phyloP scores from a whole-genome alignment of 2,797 vertebrate genomes.

The Myotis daubentonii region DNA sequence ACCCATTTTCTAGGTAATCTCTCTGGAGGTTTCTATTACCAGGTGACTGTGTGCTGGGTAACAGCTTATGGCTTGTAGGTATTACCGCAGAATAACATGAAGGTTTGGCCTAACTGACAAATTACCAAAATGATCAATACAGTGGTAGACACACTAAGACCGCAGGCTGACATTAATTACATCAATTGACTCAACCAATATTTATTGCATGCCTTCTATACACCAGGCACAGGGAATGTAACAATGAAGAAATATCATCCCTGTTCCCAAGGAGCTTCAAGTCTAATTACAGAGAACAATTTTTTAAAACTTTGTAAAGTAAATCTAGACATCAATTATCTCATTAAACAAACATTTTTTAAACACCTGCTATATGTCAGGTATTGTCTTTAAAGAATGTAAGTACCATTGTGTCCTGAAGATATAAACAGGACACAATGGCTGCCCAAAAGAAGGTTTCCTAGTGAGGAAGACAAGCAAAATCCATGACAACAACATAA shows the following conservation, averaged over 20 bases:
- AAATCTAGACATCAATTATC: conserved; percentile 46
- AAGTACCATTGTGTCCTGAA: background rate
- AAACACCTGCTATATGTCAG: conserved; percentile 19
- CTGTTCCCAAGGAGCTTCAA: conserved; percentile 31
- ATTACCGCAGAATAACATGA: conserved; percentile 16
- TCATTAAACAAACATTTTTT: conserved; percentile 38
- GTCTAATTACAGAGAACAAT: conserved; percentile 52
- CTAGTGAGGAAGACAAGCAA: conserved; percentile 8
- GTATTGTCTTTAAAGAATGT: conserved; percentile 4
- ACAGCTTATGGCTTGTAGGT: background rate
- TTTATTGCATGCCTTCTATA: conserved; percentile 50
- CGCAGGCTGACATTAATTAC: conserved; percentile 58
- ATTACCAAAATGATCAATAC: conserved; percentile 65
- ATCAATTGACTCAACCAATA: conserved; percentile 53
- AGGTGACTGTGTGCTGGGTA: background rate
- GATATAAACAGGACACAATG: conserved; percentile 7
- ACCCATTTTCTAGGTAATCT: conserved; percentile 28
- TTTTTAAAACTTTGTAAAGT: conserved; percentile 48
- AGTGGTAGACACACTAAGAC: conserved; percentile 50
- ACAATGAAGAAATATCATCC: conserved; percentile 21
- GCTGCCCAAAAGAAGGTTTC: conserved; percentile 27
- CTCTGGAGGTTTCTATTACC: background rate
- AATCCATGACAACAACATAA: background rate
- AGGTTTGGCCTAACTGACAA: conserved; percentile 51
- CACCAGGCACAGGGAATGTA: conserved; percentile 3